Evolutionary conservation across 92 coral and sea anemone genomes (phyloP).

Genomic region (Pocillopora grandis): DNA sequence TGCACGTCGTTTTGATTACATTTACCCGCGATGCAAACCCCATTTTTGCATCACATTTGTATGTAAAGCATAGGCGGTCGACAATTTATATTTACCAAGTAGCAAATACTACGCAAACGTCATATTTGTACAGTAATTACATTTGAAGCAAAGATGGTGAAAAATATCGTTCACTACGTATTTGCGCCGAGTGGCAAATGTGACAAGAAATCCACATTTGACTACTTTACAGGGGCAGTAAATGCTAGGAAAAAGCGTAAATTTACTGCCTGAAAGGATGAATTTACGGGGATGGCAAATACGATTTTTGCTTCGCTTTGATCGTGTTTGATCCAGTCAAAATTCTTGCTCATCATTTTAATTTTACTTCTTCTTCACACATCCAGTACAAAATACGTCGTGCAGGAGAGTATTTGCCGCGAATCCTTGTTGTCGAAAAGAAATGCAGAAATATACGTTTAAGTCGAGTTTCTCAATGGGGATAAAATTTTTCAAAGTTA

Average conservation of each 20-base stretch:
- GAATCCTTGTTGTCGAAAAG: too few relatives aligned
- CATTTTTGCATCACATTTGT: neutral
- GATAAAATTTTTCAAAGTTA: too few relatives aligned
- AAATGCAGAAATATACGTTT: too few relatives aligned
- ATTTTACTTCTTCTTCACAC: too few relatives aligned
- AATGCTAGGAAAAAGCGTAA: neutral
- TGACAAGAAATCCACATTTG: neutral
- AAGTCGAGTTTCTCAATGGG: neutral
- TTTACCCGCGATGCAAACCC: too few relatives aligned
- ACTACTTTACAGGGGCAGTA: neutral
- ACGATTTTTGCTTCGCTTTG: neutral
- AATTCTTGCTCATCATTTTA: neutral
- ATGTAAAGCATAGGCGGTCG: neutral
- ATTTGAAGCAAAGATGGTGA: neutral
- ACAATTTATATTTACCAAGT: neutral
- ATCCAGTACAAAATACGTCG: too few relatives aligned
- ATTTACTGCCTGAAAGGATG: neutral
- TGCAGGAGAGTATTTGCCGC: too few relatives aligned
- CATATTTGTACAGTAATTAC: too few relatives aligned
- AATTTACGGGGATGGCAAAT: neutral
- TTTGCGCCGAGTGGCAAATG: neutral
- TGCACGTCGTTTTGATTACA: too few relatives aligned
- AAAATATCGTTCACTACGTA: neutral
- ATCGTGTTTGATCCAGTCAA: neutral
- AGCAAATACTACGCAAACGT: too few relatives aligned